Base-by-base conservation (phyloP, 2,113 vertebrate genomes). In the Pteruthius melanotis region DNA sequence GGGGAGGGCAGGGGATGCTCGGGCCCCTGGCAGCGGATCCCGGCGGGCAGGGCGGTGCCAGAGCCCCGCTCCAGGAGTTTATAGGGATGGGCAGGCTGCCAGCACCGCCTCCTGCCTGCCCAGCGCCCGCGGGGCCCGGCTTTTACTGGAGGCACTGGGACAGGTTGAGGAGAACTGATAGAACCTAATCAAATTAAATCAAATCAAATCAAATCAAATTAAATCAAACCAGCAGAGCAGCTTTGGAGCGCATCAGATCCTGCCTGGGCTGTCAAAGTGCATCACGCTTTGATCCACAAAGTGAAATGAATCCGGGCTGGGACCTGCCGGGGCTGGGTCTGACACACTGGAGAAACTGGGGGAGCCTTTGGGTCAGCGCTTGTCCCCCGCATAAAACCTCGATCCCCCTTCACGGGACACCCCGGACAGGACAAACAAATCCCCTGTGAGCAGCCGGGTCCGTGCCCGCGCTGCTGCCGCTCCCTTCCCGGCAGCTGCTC, bases 271-370 rank as follows among this genome's bases (percentile, higher is more conserved):
- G 89, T 63, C 79, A 11, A 17, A 79, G 50, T 0, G 3, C 60
- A 52, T 87, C 6, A 5, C 0, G 4, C 3, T 75, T 19, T 57
- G 49, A 44, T 13, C 10, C 1, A 1, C 6, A 3, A 0, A 24
- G 12, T 33, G 83, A n/a, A 49, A 18, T 2, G 2, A 7, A 87
- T 15, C 16, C 0, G 3, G 72, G 64, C 45, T 52, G 50, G 85
- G 68, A 45, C 30, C 31, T 39, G 49, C 2, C 2, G 0, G 13
- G 5, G 50, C 17, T 37, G 50, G 61, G 21, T 37, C 53, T 60
- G 63, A 30, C 7, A 28, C 53, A 8, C 50, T 16, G 76, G 47
- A 42, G 18, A 40, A 39, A 61, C 10, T 11, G 21, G 21, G 9
- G 28, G 39, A 53, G 30, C 30, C 13, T 9, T 60, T 5, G n/a